Percentiles rank a stretch among this genome's conserved stretches.
Evolutionary conservation across 2,888 invertebrate genomes (phyloP).

Genomic region (Mayetiola destructor): DNA sequence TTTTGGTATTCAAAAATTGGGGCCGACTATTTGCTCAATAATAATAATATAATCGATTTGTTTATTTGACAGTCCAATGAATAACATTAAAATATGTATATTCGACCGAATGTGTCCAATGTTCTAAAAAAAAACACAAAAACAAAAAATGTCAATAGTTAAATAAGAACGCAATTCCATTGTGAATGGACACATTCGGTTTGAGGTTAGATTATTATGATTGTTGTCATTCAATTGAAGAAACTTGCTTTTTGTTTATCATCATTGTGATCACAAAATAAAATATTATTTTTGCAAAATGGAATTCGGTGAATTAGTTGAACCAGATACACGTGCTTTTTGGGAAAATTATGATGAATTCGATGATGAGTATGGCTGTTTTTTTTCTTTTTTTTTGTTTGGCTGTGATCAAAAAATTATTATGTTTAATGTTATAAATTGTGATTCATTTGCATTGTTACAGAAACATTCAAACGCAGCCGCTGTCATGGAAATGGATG

Average conservation of each 20-base stretch:
- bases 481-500: constrained; percentile 3
- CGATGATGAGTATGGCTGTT: neutral
- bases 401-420: neutral
- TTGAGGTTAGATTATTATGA: neutral
- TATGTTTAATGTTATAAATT: neutral
- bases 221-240: neutral
- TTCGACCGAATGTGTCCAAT: too few relatives aligned
- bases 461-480: neutral
- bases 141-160: neutral
- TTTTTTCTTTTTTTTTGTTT: too few relatives aligned
- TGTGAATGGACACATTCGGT: neutral
- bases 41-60: neutral
- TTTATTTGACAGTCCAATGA: neutral
- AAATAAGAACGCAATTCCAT: neutral
- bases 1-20: neutral
- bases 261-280: neutral
- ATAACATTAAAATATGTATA: too few relatives aligned
- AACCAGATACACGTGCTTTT: constrained; percentile 15
- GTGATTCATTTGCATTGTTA: too few relatives aligned
- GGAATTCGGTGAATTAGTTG: constrained; percentile 15
- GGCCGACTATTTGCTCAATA: neutral
- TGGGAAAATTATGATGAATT: constrained; percentile 15
- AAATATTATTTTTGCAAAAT: too few relatives aligned
- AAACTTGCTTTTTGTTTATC: neutral
- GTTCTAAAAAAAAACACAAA: neutral